Evolutionary conservation across 2,113 vertebrate genomes (phyloP).

Genomic region (Chamaetylas fuelleborni): DNA sequence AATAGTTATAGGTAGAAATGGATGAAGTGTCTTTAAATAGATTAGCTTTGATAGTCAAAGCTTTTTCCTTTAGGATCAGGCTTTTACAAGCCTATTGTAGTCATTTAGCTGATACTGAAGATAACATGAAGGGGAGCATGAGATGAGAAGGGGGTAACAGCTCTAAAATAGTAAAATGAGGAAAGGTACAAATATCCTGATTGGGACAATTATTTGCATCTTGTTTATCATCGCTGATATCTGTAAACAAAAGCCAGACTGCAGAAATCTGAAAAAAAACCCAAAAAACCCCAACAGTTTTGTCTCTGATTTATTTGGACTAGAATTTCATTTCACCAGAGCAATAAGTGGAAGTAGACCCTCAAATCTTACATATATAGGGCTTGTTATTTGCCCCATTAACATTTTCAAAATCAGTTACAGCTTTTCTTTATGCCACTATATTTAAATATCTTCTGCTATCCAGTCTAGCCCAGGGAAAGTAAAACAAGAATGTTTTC

Average conservation of each 20-base stretch:
- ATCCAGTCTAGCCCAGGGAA: not conserved
- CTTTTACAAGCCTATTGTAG: not conserved
- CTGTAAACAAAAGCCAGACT: not conserved
- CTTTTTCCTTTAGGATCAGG: slow-evolving; percentile 6
- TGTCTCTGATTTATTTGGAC: not conserved
- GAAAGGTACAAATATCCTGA: not conserved
- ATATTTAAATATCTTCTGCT: not conserved
- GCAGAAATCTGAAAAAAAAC: not conserved
- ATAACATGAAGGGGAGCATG: not conserved
- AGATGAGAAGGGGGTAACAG: not conserved
- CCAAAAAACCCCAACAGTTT: not conserved
- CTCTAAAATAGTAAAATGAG: not conserved
- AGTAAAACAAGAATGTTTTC: not conserved
- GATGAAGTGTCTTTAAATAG: slow-evolving; percentile 54
- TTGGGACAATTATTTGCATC: not conserved
- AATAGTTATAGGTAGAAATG: slow-evolving; percentile 52
- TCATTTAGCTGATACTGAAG: not conserved
- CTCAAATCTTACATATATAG: not conserved
- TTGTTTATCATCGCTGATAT: not conserved
- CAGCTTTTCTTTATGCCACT: not conserved
- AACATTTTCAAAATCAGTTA: not conserved
- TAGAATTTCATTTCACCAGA: not conserved
- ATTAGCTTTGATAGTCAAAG: slow-evolving; percentile 37
- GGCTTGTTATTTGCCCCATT: not conserved
- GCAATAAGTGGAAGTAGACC: not conserved